Conservation (phyloP, 2,797 vertebrate species). For the Percopsis omiscomaycus region DNA sequence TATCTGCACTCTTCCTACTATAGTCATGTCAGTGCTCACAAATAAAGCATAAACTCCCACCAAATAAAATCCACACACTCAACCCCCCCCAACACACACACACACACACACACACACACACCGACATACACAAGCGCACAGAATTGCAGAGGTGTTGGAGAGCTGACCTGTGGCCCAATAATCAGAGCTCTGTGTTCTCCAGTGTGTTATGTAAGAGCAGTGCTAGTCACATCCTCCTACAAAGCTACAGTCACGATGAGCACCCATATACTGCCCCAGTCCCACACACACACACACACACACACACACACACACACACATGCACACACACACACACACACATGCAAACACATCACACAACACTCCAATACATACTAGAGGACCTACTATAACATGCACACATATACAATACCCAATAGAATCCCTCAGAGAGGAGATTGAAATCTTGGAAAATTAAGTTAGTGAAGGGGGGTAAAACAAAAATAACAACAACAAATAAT, state of each 20-base stretch:
- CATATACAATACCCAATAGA: neutral
- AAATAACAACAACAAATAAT: neutral
- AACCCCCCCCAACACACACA: neutral
- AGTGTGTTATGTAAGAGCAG: slow-evolving; percentile 68
- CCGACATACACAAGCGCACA: neutral
- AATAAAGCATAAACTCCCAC: neutral
- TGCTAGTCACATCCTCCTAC: slow-evolving; percentile 75
- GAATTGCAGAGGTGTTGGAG: slow-evolving; percentile 65
- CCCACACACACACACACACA: slow-evolving; percentile 49
- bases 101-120: slow-evolving; percentile 4
- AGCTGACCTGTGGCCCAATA: slow-evolving; percentile 61
- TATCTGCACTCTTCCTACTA: neutral
- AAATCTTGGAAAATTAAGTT: neutral
- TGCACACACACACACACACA: slow-evolving; percentile 7
- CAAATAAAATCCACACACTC: too few relatives aligned
- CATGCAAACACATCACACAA: slow-evolving; percentile 19
- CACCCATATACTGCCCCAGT: slow-evolving; percentile 61
- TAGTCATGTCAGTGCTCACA: neutral
- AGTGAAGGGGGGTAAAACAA: too few relatives aligned
- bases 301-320: slow-evolving; percentile 26
- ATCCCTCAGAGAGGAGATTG: neutral
- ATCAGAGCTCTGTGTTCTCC: slow-evolving; percentile 57
- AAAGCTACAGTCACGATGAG: slow-evolving; percentile 81
- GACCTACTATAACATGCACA: slow-evolving; percentile 4
- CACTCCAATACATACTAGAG: slow-evolving; percentile 2